Evolutionary conservation across 2,888 invertebrate species (phyloP), one percentile per base, ranked within the genome.

Genomic region (Eulithis testata): DNA sequence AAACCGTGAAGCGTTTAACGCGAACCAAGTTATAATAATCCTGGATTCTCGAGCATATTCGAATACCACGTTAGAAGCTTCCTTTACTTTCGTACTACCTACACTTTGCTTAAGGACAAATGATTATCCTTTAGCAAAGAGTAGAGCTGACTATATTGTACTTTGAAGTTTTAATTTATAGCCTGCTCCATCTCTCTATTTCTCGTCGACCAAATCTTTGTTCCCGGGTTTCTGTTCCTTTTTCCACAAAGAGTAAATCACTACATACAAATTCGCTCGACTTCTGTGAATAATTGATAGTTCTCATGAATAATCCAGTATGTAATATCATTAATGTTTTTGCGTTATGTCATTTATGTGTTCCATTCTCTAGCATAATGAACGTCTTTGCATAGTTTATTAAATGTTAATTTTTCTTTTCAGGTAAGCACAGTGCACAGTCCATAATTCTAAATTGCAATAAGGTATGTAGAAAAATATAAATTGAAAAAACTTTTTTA

Each of bases 1-100:
- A 50, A 57, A 14, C 14, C 58, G 54, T 66, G 66, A 70, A 63
- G 21, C 21, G 21, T 21, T 21, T 21, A 1, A 70, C 72, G 69
- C 60, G 53, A 36, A 60, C 51, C 5, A n/a, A 36, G 63, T 40
- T 63, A 60, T 67, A 54, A 63, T 47, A 21, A 61, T 60, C 55
- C 45, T 50, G 53, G 8, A 53, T 57, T 60, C 63, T 53, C 43
- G 43, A 57, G 53, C 53, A 67, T 60, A 60, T 66, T 66, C 8
- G 6, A 47, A 52, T 21, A 21, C 31, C 8, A 27, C 50, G 45
- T 59, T 11, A 37, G 8, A 36, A 21, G 21, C 53, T 57, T 66
- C 55, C 60, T 63, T 49, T 40, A 11, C 11, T 27, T 59, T 51
- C 36, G 9, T 52, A 21, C 47, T 45, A 21, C 2, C 21, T 21